phyloP scores from a whole-genome alignment of 2,113 vertebrate genomes.

The Crotalus horridus region DNA sequence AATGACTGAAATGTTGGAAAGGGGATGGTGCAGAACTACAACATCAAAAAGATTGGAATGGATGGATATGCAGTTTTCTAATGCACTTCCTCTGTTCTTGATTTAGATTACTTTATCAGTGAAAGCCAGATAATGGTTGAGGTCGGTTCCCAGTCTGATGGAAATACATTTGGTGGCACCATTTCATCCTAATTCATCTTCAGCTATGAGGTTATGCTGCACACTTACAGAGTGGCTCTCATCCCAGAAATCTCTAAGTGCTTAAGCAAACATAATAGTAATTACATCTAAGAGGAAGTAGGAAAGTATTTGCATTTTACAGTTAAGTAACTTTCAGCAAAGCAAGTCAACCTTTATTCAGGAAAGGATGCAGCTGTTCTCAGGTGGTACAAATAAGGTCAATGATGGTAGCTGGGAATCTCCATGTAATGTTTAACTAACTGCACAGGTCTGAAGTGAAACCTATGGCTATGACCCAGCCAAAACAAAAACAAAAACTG shows the following conservation, averaged over 20 bases:
- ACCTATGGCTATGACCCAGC: not conserved
- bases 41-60: not conserved
- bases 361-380: not conserved
- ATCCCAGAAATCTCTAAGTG: conserved; percentile 9
- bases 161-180: not conserved
- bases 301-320: conserved; percentile 24
- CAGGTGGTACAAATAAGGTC: not conserved
- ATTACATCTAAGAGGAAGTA: conserved; percentile 5
- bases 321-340: conserved; percentile 18
- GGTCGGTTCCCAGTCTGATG: not conserved
- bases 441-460: not conserved
- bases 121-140: not conserved
- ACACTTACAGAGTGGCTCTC: conserved; percentile 1
- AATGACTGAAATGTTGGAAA: not conserved
- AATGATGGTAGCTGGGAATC: not conserved
- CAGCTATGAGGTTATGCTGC: not conserved
- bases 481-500: not conserved
- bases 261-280: conserved; percentile 21
- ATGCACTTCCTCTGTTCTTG: not conserved
- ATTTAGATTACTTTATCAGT: not conserved
- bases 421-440: not conserved
- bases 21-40: not conserved
- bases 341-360: not conserved
- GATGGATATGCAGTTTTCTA: not conserved
- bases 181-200: not conserved